phyloP scores from a whole-genome alignment of 2,797 vertebrate species.

The Knipowitschia caucasica region DNA sequence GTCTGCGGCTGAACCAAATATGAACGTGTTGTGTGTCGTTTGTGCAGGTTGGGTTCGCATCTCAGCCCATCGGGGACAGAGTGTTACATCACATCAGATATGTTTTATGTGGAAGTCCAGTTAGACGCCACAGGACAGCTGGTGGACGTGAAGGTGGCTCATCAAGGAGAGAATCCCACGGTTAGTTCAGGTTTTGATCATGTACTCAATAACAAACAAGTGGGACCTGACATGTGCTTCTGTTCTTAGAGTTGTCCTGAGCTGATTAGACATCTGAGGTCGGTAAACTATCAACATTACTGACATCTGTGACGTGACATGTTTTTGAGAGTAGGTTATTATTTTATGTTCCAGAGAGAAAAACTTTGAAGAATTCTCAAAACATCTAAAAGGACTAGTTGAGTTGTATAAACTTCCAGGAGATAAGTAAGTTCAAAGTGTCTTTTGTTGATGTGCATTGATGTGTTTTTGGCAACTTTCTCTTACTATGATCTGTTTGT shows the following conservation, averaged over 20 bases:
- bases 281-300: conserved; percentile 42
- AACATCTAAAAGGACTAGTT: conserved; percentile 94
- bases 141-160: conserved; percentile 96
- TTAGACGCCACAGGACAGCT: conserved; percentile 88
- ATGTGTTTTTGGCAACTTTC: not conserved
- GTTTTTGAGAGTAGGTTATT: not conserved
- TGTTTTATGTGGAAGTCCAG: conserved; percentile 98
- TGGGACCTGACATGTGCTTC: conserved; percentile 7
- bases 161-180: conserved; percentile 97
- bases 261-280: conserved; percentile 93
- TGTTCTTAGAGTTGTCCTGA: conserved; percentile 88
- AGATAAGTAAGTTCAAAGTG: conserved; percentile 84
- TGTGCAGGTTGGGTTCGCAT: conserved; percentile 86
- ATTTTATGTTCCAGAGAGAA: conserved; percentile 81
- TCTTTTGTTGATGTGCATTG: not conserved
- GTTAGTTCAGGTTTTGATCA: conserved; percentile 68
- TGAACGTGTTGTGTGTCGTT: not conserved
- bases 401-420: conserved; percentile 96
- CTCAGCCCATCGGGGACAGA: conserved; percentile 93
- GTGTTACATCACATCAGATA: conserved; percentile 98
- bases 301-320: not conserved
- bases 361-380: conserved; percentile 98
- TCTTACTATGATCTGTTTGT: conserved; percentile 6
- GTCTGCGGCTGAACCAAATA: not conserved
- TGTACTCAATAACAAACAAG: not conserved